Conservation (phyloP, 2,888 invertebrate genomes). For the Rhogogaster chlorosoma region DNA sequence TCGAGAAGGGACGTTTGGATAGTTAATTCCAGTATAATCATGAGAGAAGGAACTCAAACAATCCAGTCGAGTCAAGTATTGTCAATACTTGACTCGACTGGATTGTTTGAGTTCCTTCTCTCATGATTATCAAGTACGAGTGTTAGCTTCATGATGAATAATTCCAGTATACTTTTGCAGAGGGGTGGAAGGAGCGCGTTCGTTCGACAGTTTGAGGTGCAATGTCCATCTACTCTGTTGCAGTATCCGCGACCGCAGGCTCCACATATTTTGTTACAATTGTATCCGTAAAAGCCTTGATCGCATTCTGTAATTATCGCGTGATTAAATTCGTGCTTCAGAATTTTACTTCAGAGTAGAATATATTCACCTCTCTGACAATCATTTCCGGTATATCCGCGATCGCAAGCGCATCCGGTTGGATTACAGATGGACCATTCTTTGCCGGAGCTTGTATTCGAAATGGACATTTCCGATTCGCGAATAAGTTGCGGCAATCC, state of each 20-base stretch:
- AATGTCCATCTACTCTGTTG: conserved; percentile 39
- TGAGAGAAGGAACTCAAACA: too few relatives aligned
- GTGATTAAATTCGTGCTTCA: conserved; percentile 30
- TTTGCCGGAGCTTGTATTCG: not conserved
- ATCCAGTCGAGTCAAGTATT: too few relatives aligned
- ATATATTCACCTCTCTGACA: not conserved
- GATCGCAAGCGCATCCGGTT: conserved; percentile 6
- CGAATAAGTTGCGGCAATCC: not conserved
- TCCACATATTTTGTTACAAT: conserved; percentile 57
- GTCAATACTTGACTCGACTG: too few relatives aligned
- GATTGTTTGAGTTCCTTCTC: too few relatives aligned
- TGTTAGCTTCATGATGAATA: too few relatives aligned
- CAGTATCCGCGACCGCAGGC: conserved; percentile 52
- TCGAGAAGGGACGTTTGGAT: not conserved
- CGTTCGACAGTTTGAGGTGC: not conserved
- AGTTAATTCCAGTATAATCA: not conserved
- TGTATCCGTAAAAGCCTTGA: conserved; percentile 56
- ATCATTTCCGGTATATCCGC: not conserved
- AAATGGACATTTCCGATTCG: not conserved
- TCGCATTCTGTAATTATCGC: conserved; percentile 56
- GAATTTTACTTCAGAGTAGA: not conserved
- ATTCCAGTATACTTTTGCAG: not conserved
- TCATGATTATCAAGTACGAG: too few relatives aligned
- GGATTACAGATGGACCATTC: not conserved
- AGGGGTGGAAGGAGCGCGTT: not conserved